Percentiles rank a stretch among this genome's conserved stretches.
Conservation (phyloP, 2,797 vertebrate genomes). For the Neomorphus geoffroyi region DNA sequence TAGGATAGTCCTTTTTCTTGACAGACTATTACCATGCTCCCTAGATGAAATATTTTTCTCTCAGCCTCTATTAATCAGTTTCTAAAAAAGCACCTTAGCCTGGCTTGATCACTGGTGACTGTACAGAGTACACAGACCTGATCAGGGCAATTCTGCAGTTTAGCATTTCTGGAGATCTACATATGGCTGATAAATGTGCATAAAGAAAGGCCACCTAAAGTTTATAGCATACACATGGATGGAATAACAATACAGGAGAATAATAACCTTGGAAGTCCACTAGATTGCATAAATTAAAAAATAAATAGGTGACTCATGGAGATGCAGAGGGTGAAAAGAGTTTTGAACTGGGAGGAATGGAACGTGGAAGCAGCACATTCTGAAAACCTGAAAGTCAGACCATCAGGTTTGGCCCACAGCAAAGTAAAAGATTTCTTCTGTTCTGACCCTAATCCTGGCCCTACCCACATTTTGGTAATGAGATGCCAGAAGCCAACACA, state of each 20-base stretch:
- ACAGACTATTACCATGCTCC: neutral
- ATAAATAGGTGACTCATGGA: neutral
- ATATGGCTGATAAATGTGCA: neutral
- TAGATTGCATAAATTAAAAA: conserved; percentile 10
- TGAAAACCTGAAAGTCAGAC: neutral
- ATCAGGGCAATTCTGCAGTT: conserved; percentile 17
- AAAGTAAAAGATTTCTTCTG: neutral
- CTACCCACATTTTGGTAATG: neutral
- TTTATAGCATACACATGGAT: neutral
- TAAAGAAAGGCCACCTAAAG: conserved; percentile 24
- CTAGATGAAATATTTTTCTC: neutral
- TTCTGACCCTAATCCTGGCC: too few relatives aligned
- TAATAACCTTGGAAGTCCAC: conserved; percentile 27
- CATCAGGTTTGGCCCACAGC: neutral
- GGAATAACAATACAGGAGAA: neutral
- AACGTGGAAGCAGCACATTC: neutral
- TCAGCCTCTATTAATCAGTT: neutral
- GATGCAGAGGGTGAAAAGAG: neutral
- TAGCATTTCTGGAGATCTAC: conserved; percentile 46
- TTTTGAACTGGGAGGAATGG: neutral
- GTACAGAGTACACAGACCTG: conserved; percentile 6
- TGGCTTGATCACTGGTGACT: neutral
- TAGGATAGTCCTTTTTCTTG: neutral
- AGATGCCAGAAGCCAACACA: neutral
- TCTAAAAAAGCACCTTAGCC: neutral